These are phyloP conservation scores for Dicyrtomina minuta DNA, from an alignment of 2,888 invertebrate genomes.

Conservation along the genomic window DNA sequence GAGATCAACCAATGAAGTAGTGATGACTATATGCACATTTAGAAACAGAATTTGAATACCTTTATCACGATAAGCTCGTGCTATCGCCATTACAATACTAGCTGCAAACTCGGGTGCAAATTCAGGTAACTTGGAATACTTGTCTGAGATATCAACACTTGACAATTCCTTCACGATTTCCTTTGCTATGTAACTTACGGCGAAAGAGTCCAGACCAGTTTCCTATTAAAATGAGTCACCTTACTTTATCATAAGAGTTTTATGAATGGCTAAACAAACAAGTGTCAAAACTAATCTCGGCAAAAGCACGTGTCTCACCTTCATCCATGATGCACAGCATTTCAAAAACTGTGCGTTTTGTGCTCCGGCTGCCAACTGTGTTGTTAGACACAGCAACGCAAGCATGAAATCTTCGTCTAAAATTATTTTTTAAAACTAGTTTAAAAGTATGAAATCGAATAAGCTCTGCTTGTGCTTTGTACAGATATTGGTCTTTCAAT, in stretches of 20 bases:
- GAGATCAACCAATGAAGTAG: no score
- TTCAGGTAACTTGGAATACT: conserved; percentile 42
- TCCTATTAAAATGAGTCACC: conserved; percentile 2
- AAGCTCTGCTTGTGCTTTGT: no score
- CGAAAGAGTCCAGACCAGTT: conserved; percentile 9
- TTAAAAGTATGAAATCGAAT: neutral
- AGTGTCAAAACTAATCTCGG: no score
- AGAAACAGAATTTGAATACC: conserved; percentile 32
- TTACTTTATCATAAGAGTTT: no score
- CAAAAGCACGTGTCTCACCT: conserved; percentile 37
- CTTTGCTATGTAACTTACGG: conserved; percentile 19
- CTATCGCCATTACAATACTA: conserved; percentile 43
- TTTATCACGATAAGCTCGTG: conserved; percentile 34
- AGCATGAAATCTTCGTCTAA: conserved; percentile 42
- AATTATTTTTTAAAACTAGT: conserved; percentile 3
- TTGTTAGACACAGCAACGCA: conserved; percentile 36
- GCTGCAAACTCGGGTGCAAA: conserved; percentile 43
- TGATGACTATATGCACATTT: no score
- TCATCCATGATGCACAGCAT: conserved; percentile 45
- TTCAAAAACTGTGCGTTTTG: conserved; percentile 38
- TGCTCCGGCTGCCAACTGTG: conserved; percentile 41
- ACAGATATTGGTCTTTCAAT: no score
- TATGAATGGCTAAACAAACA: no score
- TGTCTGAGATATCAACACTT: conserved; percentile 40
- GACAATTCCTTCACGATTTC: conserved; percentile 36